phyloP scores from a whole-genome alignment of 2,888 invertebrate species.

The Eurois occulta region DNA sequence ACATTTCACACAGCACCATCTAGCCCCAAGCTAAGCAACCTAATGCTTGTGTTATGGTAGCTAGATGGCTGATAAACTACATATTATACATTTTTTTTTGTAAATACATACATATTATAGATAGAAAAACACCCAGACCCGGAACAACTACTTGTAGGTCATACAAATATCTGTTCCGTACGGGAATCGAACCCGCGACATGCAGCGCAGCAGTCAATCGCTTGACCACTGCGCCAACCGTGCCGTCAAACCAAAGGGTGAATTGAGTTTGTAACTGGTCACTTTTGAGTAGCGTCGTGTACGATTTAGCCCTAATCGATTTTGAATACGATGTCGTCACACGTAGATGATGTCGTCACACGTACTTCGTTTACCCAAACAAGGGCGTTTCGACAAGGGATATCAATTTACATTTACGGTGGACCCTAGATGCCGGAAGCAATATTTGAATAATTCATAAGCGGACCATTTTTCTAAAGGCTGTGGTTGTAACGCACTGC shows the following conservation, averaged over 20 bases:
- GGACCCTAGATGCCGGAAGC: slow-evolving; percentile 25
- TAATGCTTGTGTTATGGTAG: no score
- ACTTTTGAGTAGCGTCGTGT: not conserved
- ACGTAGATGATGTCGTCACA: not conserved
- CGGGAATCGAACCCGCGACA: no score
- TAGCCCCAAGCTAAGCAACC: no score
- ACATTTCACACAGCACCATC: no score
- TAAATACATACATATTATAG: no score
- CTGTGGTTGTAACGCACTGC: slow-evolving; percentile 15
- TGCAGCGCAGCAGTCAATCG: no score
- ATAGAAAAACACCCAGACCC: no score
- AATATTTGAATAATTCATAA: slow-evolving; percentile 57
- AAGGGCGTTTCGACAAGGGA: slow-evolving; percentile 15
- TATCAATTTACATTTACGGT: slow-evolving; percentile 45
- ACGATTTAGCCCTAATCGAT: slow-evolving; percentile 2
- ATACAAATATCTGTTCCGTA: no score
- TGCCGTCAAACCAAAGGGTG: not conserved
- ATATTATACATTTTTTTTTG: no score
- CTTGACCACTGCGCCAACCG: no score
- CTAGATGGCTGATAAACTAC: no score
- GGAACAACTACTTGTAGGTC: no score
- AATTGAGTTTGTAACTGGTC: not conserved
- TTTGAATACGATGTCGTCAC: not conserved
- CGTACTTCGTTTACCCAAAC: slow-evolving; percentile 13
- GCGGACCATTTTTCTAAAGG: slow-evolving; percentile 23